phyloP scores from a whole-genome alignment of 2,113 vertebrate genomes.

The Scophthalmus maximus region DNA sequence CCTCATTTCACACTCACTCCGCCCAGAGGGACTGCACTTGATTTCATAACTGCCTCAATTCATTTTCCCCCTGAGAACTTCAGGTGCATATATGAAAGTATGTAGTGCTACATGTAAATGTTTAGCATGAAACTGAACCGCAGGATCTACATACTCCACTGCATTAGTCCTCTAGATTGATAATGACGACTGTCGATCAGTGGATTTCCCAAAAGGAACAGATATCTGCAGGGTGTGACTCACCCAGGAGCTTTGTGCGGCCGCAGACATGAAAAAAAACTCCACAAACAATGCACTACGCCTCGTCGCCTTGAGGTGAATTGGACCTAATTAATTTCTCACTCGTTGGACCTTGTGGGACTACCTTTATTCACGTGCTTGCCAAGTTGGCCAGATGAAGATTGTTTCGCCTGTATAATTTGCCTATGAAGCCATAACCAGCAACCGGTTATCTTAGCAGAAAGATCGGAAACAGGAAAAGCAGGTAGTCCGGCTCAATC shows the following conservation, averaged over 20 bases:
- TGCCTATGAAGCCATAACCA: not conserved
- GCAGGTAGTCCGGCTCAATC: not conserved
- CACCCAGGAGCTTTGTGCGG: conserved; percentile 37
- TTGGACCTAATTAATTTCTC: not conserved
- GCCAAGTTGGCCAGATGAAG: not conserved
- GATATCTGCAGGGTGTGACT: conserved; percentile 41
- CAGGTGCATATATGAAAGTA: conserved; percentile 16
- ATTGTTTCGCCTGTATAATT: too few relatives aligned
- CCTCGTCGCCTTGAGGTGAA: too few relatives aligned
- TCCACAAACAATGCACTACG: too few relatives aligned
- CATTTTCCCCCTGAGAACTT: conserved; percentile 28
- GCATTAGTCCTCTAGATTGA: conserved; percentile 19
- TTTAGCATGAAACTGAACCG: conserved; percentile 39
- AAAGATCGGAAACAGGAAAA: too few relatives aligned
- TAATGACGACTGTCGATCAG: conserved; percentile 48
- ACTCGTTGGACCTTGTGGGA: not conserved
- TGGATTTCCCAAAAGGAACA: conserved; percentile 56
- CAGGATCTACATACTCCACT: conserved; percentile 48
- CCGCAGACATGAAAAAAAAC: conserved; percentile 8
- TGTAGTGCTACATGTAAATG: conserved; percentile 28
- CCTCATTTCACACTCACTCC: conserved; percentile 51
- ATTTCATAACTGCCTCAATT: conserved; percentile 58
- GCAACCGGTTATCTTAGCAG: not conserved
- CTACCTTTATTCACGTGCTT: not conserved
- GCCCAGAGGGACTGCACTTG: conserved; percentile 56